Evolutionary conservation across 2,113 vertebrate species (phyloP).

Genomic region (Coregonus clupeaformis): DNA sequence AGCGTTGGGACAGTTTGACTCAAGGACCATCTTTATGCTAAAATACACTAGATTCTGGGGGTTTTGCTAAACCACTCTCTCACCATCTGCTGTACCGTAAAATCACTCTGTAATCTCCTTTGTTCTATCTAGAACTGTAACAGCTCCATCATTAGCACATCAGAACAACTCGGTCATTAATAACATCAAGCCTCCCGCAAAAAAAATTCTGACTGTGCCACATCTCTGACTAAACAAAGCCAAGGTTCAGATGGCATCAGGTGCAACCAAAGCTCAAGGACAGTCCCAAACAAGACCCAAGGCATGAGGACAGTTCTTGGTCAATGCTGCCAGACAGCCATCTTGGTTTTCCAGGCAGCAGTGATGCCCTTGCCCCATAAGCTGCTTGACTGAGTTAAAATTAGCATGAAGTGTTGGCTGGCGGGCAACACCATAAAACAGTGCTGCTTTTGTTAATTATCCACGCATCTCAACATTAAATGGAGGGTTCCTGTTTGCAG

Average conservation of each 20-base stretch:
- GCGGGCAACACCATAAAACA: constrained; percentile 58
- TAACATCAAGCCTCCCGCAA: background rate
- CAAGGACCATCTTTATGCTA: background rate
- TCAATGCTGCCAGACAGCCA: constrained; percentile 24
- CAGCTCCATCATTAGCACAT: background rate
- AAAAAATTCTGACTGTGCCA: background rate
- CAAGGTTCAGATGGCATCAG: background rate
- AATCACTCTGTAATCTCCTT: constrained; percentile 29
- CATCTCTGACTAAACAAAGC: background rate
- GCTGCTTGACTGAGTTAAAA: constrained; percentile 49
- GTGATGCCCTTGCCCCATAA: constrained; percentile 39
- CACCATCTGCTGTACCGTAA: constrained; percentile 38
- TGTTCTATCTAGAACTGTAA: constrained; percentile 9
- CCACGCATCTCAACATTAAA: constrained; percentile 70
- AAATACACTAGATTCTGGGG: background rate
- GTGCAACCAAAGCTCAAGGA: constrained; percentile 4
- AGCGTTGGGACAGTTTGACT: background rate
- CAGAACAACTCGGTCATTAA: background rate
- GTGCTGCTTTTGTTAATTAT: constrained; percentile 76
- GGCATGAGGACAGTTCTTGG: constrained; percentile 13
- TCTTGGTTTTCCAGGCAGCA: constrained; percentile 38
- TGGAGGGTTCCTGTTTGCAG: constrained; percentile 62
- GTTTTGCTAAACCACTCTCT: constrained; percentile 1
- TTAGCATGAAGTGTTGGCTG: constrained; percentile 69
- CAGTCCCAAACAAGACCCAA: no score